phyloP scores from a whole-genome alignment of 2,888 invertebrate species.

The Pandemis heparana region DNA sequence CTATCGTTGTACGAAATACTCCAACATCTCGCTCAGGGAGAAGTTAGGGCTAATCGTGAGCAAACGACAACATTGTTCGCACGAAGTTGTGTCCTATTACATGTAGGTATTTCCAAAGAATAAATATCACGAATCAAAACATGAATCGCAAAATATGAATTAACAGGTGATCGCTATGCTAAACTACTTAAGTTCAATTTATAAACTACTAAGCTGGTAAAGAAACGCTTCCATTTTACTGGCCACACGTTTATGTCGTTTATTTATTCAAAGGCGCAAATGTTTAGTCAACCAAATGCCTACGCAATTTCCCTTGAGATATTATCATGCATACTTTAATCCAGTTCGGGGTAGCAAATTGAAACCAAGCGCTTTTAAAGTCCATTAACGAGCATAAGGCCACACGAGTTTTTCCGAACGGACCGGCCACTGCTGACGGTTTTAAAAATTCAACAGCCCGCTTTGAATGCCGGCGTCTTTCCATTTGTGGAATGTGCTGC shows the following conservation, averaged over 20 bases:
- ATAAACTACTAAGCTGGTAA: no score
- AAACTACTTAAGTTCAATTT: neutral
- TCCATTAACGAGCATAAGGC: conserved; percentile 59
- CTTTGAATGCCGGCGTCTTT: conserved; percentile 77
- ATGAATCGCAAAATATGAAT: no score
- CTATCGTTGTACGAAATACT: conserved; percentile 47
- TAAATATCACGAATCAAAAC: no score
- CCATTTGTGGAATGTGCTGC: conserved; percentile 76
- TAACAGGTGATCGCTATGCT: neutral
- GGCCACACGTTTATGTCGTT: neutral
- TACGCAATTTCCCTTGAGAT: conserved; percentile 18
- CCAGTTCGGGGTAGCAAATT: conserved; percentile 48
- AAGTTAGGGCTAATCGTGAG: conserved; percentile 68
- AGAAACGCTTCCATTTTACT: neutral
- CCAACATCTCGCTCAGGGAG: conserved; percentile 54
- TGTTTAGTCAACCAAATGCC: neutral
- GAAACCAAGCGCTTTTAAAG: conserved; percentile 60
- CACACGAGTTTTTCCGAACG: conserved; percentile 56
- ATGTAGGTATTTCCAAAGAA: neutral
- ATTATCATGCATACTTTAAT: conserved; percentile 23
- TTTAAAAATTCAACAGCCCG: conserved; percentile 75
- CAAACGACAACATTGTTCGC: conserved; percentile 49
- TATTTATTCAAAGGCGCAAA: neutral
- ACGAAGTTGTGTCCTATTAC: conserved; percentile 30
- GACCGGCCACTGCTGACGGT: conserved; percentile 55